A percentile compares a stretch with the other conserved stretches of the same genome.
These are phyloP conservation scores for Syngnathus scovelli DNA, from an alignment of 2,113 vertebrate species.

Conservation along the genomic window DNA sequence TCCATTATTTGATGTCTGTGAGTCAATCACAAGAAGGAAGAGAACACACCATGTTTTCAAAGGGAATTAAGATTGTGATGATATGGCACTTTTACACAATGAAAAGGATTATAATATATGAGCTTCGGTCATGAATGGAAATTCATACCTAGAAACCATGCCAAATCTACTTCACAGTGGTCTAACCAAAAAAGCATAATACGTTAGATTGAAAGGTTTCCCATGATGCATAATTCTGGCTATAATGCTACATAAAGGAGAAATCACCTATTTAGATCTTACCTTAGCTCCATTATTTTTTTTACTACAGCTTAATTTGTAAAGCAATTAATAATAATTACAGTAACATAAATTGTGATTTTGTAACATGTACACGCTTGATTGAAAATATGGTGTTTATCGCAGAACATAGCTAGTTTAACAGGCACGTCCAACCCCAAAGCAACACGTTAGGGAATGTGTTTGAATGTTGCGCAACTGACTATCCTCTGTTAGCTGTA, in stretches of 20 bases:
- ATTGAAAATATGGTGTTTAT: background rate
- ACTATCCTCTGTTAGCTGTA: background rate
- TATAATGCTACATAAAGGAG: background rate
- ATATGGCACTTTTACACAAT: background rate
- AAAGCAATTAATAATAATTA: background rate
- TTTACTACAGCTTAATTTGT: background rate
- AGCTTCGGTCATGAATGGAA: conserved; percentile 31
- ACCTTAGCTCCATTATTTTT: too few relatives aligned
- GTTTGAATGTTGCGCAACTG: too few relatives aligned
- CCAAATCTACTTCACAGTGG: background rate
- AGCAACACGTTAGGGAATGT: background rate
- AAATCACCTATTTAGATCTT: background rate
- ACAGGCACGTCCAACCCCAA: background rate
- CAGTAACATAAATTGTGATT: background rate
- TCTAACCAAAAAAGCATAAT: too few relatives aligned
- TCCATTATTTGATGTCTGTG: conserved; percentile 13
- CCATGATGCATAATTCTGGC: background rate
- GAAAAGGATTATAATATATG: conserved; percentile 5
- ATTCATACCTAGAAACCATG: conserved; percentile 19
- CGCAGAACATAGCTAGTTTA: background rate
- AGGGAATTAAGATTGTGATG: background rate
- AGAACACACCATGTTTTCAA: conserved; percentile 6
- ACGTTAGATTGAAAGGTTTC: background rate
- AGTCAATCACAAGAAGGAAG: background rate
- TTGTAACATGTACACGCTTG: background rate